Evolutionary conservation across 2,888 invertebrate genomes (phyloP).

Genomic region (Zhuqinia jingwanae): DNA sequence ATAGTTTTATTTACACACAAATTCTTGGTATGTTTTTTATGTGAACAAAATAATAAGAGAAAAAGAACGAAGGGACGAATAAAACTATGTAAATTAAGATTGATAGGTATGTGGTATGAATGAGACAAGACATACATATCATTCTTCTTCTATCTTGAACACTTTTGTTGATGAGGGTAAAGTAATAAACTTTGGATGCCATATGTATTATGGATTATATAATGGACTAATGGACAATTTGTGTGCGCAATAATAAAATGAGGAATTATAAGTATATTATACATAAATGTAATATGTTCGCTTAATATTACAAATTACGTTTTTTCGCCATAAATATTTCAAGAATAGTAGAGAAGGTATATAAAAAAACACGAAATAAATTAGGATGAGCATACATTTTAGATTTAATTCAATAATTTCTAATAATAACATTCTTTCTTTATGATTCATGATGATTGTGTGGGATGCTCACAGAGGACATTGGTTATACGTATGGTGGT

Average conservation of each 20-base stretch:
- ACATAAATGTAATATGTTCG: no score
- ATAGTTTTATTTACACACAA: conserved; percentile 12
- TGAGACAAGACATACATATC: no score
- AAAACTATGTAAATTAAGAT: conserved; percentile 42
- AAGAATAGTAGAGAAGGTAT: conserved; percentile 6
- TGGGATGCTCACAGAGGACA: neutral
- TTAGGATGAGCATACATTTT: conserved; percentile 21
- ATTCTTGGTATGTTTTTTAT: neutral
- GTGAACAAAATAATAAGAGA: conserved; percentile 1
- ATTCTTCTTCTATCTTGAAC: no score
- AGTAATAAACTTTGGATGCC: neutral
- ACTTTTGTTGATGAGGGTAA: neutral
- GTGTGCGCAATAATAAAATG: neutral
- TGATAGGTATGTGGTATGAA: conserved; percentile 31
- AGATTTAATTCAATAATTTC: conserved; percentile 44
- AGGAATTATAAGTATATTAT: neutral
- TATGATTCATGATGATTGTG: neutral
- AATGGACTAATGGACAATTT: no score
- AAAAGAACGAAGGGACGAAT: conserved; percentile 12
- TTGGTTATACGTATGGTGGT: neutral
- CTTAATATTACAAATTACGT: neutral
- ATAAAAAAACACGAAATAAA: conserved; percentile 17
- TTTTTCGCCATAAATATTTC: conserved; percentile 23
- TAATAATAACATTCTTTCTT: conserved; percentile 16
- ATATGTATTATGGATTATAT: no score